phyloP scores from a whole-genome alignment of 1,140 invertebrate species.

The Pseudomyrmex pallidus region DNA sequence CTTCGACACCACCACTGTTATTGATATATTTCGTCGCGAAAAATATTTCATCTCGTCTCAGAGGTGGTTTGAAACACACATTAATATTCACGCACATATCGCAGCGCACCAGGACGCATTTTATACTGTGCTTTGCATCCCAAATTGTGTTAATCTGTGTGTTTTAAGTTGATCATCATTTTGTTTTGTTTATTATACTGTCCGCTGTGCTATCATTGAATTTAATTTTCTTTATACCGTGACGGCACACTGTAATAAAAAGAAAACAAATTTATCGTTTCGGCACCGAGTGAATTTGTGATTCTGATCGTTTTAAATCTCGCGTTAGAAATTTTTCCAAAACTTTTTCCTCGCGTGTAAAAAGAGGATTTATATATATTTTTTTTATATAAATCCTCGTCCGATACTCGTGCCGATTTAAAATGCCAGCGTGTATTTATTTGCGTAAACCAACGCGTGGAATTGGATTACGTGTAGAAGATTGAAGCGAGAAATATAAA shows the following conservation, averaged over 20 bases:
- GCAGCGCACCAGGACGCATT: conserved; percentile 37
- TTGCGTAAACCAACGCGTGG: background rate
- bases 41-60: background rate
- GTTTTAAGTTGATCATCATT: conserved; percentile 40
- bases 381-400: background rate
- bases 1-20: background rate
- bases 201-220: conserved; percentile 1
- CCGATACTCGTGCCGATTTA: background rate
- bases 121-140: conserved; percentile 54
- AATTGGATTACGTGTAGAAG: background rate
- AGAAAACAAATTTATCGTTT: too few species aligned
- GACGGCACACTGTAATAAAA: background rate
- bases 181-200: conserved; percentile 13
- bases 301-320: too few species aligned
- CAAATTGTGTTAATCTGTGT: conserved; percentile 45
- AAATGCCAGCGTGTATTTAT: background rate
- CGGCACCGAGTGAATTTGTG: too few species aligned
- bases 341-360: background rate
- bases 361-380: too few species aligned
- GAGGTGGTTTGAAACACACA: conserved; percentile 10
- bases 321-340: conserved; percentile 11
- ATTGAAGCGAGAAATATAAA: too few species aligned
- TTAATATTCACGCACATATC: conserved; percentile 25
- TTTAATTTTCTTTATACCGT: conserved; percentile 11
- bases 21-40: background rate